Evolutionary conservation across 2,797 vertebrate species (phyloP).

Genomic region (Pipistrellus pygmaeus): DNA sequence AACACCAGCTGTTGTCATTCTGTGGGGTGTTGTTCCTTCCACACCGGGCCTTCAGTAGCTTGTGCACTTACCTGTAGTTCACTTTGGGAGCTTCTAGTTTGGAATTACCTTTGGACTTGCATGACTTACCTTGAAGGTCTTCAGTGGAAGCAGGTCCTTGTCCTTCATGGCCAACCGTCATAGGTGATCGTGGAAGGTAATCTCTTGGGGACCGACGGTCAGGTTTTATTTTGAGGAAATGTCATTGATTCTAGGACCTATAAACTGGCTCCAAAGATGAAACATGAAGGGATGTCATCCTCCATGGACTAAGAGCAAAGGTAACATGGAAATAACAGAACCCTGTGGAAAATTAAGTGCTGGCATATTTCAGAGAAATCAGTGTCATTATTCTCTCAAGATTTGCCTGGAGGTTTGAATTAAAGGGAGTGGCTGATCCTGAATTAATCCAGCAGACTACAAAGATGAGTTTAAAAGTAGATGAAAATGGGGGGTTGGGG

Average conservation of each 20-base stretch:
- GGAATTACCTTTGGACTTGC: not conserved
- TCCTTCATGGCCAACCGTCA: not conserved
- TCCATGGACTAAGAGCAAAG: not conserved
- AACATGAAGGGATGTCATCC: not conserved
- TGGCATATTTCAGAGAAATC: not conserved
- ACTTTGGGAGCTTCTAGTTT: not conserved
- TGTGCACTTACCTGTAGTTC: rapidly evolving
- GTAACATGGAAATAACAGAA: not conserved
- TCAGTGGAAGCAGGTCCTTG: not conserved
- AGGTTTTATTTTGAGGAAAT: not conserved
- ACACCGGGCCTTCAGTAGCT: rapidly evolving
- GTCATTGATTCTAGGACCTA: not conserved
- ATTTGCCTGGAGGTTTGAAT: not conserved
- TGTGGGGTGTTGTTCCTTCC: rapidly evolving
- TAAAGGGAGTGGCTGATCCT: not conserved
- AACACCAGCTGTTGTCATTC: not conserved
- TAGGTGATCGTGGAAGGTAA: not conserved
- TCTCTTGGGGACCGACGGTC: not conserved
- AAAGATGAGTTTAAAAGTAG: not conserved
- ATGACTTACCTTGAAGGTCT: not conserved
- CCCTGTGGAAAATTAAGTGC: not conserved
- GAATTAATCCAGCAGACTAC: not conserved
- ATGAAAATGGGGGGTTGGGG: not conserved
- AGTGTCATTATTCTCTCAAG: not conserved
- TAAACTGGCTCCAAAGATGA: not conserved